Conservation (phyloP, 1,140 invertebrate genomes). For the Apocrypta bakeri region DNA sequence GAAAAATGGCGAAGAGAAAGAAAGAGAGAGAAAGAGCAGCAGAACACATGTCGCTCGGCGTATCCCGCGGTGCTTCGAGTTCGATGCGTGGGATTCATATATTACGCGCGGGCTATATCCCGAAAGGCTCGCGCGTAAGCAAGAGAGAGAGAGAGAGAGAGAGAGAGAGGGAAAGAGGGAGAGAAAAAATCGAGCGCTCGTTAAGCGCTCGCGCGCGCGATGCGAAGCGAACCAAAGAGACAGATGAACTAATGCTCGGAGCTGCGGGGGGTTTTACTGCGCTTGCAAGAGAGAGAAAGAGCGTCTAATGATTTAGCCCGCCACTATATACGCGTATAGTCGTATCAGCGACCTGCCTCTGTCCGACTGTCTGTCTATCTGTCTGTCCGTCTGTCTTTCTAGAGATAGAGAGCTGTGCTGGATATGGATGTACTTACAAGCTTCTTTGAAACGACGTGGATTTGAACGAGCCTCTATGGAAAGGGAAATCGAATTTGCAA, state of each 20-base stretch:
- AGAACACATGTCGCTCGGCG: constrained; percentile 74
- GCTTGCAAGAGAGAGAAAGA: constrained; percentile 57
- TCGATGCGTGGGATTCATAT: constrained; percentile 73
- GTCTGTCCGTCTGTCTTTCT: not conserved
- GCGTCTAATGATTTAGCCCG: constrained; percentile 71
- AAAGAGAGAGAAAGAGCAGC: constrained; percentile 55
- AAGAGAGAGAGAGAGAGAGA: constrained; percentile 42
- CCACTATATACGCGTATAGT: not conserved
- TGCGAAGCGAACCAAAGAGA: constrained; percentile 67
- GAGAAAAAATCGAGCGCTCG: constrained; percentile 54
- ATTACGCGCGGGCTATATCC: constrained; percentile 58
- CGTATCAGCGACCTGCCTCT: not conserved
- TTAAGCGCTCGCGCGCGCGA: constrained; percentile 54
- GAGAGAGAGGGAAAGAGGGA: constrained; percentile 50
- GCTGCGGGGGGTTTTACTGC: constrained; percentile 62
- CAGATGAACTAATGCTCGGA: constrained; percentile 72
- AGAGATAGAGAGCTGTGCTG: no score
- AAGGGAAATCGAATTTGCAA: not conserved
- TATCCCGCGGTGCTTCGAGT: constrained; percentile 70
- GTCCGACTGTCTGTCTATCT: not conserved
- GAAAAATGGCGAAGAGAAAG: constrained; percentile 55
- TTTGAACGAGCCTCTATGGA: not conserved
- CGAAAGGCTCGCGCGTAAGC: constrained; percentile 57
- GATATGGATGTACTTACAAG: no score
- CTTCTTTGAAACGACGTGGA: no score